Evolutionary conservation across 2,113 vertebrate genomes (phyloP).

Genomic region (Romanogobio albipinnatus): DNA sequence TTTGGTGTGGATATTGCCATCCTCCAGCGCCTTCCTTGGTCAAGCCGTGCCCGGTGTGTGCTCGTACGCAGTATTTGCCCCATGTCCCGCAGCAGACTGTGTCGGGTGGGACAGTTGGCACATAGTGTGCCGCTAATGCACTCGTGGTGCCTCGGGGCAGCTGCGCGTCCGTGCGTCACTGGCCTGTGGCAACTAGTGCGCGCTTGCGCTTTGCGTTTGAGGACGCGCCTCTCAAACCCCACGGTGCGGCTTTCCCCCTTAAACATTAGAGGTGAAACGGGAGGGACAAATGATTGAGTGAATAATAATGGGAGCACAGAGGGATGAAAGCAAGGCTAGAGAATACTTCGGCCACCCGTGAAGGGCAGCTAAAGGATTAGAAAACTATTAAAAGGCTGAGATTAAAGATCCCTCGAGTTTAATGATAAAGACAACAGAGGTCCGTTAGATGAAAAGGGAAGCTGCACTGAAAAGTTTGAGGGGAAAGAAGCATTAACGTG

Average conservation of each 20-base stretch:
- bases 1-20: constrained; percentile 20
- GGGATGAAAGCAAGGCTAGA: not conserved
- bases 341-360: not conserved
- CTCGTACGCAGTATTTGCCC: constrained; percentile 28
- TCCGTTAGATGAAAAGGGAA: not conserved
- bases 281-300: not conserved
- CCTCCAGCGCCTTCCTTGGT: constrained; percentile 4
- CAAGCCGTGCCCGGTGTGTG: not conserved
- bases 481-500: not conserved
- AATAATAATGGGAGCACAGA: not conserved
- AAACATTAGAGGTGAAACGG: not conserved
- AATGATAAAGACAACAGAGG: not conserved
- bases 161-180: constrained; percentile 44
- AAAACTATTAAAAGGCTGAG: constrained; percentile 13
- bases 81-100: constrained; percentile 31
- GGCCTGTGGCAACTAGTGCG: constrained; percentile 47
- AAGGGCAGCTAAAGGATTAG: constrained; percentile 33
- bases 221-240: constrained; percentile 25
- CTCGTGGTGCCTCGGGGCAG: constrained; percentile 32
- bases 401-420: constrained; percentile 21
- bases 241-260: not conserved
- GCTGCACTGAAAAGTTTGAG: not conserved
- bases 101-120: constrained; percentile 30
- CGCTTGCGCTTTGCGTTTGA: constrained; percentile 31
- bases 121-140: constrained; percentile 19